Conservation (phyloP, 2,797 vertebrate genomes). For the Cirrhinus molitorella region DNA sequence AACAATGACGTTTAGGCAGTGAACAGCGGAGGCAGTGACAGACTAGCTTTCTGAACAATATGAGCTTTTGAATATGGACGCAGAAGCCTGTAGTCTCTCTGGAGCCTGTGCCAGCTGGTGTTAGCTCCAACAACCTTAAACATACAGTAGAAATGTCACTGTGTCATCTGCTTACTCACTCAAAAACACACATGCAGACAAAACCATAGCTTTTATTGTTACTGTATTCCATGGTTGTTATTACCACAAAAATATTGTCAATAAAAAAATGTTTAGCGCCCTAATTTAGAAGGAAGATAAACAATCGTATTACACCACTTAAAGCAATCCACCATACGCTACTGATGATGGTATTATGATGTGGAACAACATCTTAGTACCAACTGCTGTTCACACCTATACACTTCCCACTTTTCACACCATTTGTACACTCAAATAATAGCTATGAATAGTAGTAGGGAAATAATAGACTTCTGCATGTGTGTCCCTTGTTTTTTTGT, state of each 20-base stretch:
- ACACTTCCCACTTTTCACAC: not conserved
- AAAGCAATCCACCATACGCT: not conserved
- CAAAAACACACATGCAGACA: not conserved
- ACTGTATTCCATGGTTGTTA: too few species aligned
- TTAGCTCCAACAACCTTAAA: conserved; percentile 75
- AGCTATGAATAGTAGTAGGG: not conserved
- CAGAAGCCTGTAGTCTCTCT: conserved; percentile 77
- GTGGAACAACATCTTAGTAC: not conserved
- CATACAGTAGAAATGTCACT: not conserved
- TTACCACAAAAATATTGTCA: not conserved
- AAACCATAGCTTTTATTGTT: not conserved
- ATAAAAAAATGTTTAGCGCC: too few species aligned
- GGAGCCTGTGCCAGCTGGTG: conserved; percentile 75
- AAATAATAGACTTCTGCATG: not conserved
- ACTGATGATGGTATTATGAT: not conserved
- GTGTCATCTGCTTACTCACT: conserved; percentile 9
- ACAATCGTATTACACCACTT: not conserved
- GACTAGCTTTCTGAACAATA: conserved; percentile 85
- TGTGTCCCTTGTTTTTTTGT: not conserved
- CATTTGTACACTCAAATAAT: not conserved
- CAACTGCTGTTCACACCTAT: not conserved
- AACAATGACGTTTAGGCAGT: conserved; percentile 92
- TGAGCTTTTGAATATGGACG: conserved; percentile 86
- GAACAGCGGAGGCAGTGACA: conserved; percentile 82
- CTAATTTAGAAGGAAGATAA: not conserved